Evolutionary conservation across 2,797 vertebrate genomes (phyloP).

Genomic region (Smutsia gigantea): DNA sequence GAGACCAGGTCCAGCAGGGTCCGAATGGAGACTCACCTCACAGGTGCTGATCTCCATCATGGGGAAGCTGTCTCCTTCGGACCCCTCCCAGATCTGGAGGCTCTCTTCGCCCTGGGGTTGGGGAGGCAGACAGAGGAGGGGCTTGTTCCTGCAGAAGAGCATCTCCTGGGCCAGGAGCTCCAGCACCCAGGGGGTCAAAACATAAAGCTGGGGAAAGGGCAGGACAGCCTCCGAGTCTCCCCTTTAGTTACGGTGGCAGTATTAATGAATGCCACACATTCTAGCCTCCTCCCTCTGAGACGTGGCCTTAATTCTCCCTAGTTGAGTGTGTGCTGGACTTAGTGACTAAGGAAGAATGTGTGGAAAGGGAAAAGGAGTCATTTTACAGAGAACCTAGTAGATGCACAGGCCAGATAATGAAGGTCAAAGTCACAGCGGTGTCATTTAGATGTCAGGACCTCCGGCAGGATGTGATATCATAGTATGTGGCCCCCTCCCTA

Average conservation of each 20-base stretch:
- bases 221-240: fast-evolving
- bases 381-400: not conserved
- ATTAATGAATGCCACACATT: fast-evolving
- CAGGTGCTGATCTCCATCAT: not conserved
- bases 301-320: not conserved
- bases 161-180: not conserved
- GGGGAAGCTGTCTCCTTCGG: not conserved
- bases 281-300: fast-evolving
- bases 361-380: not conserved
- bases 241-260: fast-evolving
- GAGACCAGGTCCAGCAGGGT: fast-evolving
- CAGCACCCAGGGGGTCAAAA: not conserved
- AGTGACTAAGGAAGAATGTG: fast-evolving
- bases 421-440: too few relatives aligned
- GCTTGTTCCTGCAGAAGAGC: fast-evolving
- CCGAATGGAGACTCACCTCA: not conserved
- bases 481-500: not conserved
- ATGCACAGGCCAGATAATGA: fast-evolving
- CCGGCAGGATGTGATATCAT: too few relatives aligned
- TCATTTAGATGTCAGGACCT: not conserved
- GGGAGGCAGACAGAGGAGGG: not conserved
- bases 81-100: not conserved
- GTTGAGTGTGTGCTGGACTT: not conserved
- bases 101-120: constrained; percentile 39
- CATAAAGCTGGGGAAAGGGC: too few relatives aligned